A percentile compares a stretch with the other conserved stretches of the same genome.
Evolutionary conservation across 2,797 vertebrate species (phyloP).

Genomic region (Pygocentrus nattereri): DNA sequence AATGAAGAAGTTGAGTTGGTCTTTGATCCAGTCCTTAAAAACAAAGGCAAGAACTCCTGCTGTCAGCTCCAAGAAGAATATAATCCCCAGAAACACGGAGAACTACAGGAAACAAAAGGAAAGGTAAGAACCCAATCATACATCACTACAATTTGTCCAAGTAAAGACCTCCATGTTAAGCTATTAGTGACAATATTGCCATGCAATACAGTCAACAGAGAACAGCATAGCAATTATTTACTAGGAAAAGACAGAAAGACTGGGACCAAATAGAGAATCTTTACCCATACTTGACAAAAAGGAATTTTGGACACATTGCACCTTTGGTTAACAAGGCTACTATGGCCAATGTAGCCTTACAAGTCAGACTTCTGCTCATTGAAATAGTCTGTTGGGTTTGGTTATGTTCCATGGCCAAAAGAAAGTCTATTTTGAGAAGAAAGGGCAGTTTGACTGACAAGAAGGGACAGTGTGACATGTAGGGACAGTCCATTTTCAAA

Average conservation of each 20-base stretch:
- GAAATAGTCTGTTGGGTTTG: too few species aligned
- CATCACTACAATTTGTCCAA: not conserved
- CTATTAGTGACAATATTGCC: too few species aligned
- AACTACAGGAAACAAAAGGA: constrained; percentile 78
- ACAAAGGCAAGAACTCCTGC: constrained; percentile 97
- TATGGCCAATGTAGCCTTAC: too few species aligned
- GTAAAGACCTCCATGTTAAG: not conserved
- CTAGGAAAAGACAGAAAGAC: not conserved
- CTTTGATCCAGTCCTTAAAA: constrained; percentile 99
- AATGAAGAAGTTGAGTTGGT: constrained; percentile 98
- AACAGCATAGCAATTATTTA: not conserved
- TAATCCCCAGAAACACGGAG: constrained; percentile 98
- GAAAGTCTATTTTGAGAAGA: too few species aligned
- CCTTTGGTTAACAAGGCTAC: constrained; percentile 7
- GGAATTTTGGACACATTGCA: not conserved
- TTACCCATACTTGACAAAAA: not conserved
- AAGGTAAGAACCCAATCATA: constrained; percentile 12
- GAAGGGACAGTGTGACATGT: too few species aligned
- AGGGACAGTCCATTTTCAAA: too few species aligned
- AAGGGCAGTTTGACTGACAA: too few species aligned
- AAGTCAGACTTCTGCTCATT: too few species aligned
- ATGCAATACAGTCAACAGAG: too few species aligned
- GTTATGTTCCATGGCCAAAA: too few species aligned
- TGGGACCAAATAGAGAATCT: not conserved
- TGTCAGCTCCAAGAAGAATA: constrained; percentile 99